These are phyloP conservation scores for Acanthosepion esculentum DNA, from an alignment of 2,888 invertebrate species.

Conservation along the genomic window DNA sequence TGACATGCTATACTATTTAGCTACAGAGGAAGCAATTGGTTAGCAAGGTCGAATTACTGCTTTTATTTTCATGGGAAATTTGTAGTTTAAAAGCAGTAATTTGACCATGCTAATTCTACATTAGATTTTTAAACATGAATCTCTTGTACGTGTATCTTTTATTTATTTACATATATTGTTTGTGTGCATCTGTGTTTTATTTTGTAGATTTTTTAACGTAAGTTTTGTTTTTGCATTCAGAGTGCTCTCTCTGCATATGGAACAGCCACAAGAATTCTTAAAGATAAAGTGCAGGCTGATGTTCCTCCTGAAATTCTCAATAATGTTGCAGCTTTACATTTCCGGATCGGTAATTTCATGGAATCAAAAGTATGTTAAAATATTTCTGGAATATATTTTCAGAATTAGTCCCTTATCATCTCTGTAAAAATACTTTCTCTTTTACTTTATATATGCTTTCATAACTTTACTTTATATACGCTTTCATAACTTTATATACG, in stretches of 20 bases:
- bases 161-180: neutral
- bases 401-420: neutral
- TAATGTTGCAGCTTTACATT: constrained; percentile 94
- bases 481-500: too few relatives aligned
- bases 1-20: too few relatives aligned
- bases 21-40: too few relatives aligned
- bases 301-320: constrained; percentile 98
- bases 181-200: neutral
- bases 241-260: constrained; percentile 93
- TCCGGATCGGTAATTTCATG: constrained; percentile 86
- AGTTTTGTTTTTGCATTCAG: constrained; percentile 77
- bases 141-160: neutral
- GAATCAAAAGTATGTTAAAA: constrained; percentile 81
- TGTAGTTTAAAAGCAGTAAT: too few relatives aligned
- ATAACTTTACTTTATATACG: too few relatives aligned
- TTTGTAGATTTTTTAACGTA: neutral
- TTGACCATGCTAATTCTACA: too few relatives aligned
- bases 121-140: neutral
- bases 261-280: constrained; percentile 92
- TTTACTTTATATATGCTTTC: too few relatives aligned
- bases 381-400: neutral
- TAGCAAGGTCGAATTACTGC: too few relatives aligned
- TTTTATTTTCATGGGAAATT: too few relatives aligned
- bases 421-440: too few relatives aligned
- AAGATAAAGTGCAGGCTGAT: constrained; percentile 93